Evolutionary conservation across 2,888 invertebrate genomes (phyloP).

Genomic region (Cryptus armator): DNA sequence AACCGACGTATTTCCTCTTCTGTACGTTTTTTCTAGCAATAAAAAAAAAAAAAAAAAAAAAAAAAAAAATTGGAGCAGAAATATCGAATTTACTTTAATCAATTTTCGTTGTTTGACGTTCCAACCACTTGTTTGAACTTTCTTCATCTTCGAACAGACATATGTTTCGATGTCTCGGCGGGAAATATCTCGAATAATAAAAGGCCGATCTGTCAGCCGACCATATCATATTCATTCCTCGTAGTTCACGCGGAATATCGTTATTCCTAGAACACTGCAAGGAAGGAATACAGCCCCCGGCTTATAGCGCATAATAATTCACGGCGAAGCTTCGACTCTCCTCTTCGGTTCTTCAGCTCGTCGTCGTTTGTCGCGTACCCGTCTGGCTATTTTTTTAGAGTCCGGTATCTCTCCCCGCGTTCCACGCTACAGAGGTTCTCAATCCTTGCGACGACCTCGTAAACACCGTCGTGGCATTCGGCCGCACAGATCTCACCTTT

Average conservation of each 20-base stretch:
- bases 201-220: neutral
- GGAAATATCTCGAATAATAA: slow-evolving; percentile 1
- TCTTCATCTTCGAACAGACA: too few relatives aligned
- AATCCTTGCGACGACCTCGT: slow-evolving; percentile 47
- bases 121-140: too few relatives aligned
- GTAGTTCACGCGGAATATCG: slow-evolving; percentile 21
- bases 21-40: neutral
- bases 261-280: neutral
- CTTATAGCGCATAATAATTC: slow-evolving; percentile 50
- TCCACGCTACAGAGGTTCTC: slow-evolving; percentile 62
- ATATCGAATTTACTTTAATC: too few relatives aligned
- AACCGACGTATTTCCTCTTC: neutral
- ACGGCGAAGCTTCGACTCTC: slow-evolving; percentile 46
- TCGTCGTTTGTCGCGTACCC: slow-evolving; percentile 17
- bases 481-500: slow-evolving; percentile 59
- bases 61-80: neutral
- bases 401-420: slow-evolving; percentile 56
- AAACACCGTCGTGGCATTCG: slow-evolving; percentile 1
- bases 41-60: neutral
- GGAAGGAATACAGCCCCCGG: neutral
- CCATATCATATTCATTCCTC: slow-evolving; percentile 16
- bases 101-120: too few relatives aligned
- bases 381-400: slow-evolving; percentile 36
- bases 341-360: slow-evolving; percentile 22
- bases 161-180: too few relatives aligned